Base-by-base conservation (phyloP, 2,888 invertebrate species). In the Lypha dubia region DNA sequence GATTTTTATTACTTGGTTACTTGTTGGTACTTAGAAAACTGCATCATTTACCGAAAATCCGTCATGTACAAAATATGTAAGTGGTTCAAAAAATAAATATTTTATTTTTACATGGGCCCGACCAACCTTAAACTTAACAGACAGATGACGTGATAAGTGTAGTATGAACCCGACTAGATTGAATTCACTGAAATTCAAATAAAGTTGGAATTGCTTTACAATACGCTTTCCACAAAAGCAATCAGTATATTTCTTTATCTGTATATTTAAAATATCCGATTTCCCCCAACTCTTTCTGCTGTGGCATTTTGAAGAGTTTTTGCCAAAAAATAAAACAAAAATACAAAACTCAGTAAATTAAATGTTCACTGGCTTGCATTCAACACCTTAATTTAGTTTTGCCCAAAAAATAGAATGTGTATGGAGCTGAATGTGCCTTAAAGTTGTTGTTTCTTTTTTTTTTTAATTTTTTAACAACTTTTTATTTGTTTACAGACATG, bases 401-500 rank as follows among this genome's bases (percentile, higher is more conserved):
- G 13, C 0, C 63, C 38, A 49, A 81, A 49, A 81, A 49, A 32
- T 76, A 24, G 28, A 51, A 51, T 41, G 15, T 56, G 71, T 56
- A 63, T 53, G 13, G 24, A 7, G 20, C 11, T 38, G 68, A 24
- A 28, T 58, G 41, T 22, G 46, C 46, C n/a, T 63, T 56, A 38
- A 46, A 60, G 38, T 70, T 70, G 28, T 56, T 70, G 53, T 46
- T 81, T 35, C 68, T 68, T 41, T 70, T 68, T 74, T 77, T 77
- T 81, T 35, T 75, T 68, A 49, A 74, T 68, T 74, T 77, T 77
- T 81, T 65, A 79, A 77, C 77, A 79, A 77, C 84, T 60, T 70
- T 79, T 90, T 90, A 85, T 89, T 87, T 90, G 88, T 90, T 91
- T 89, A 89, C 88, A 89, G 89, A 90, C 88, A 90, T 89, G 89